phyloP scores from a whole-genome alignment of 2,113 vertebrate species.

The Nesoenas mayeri region DNA sequence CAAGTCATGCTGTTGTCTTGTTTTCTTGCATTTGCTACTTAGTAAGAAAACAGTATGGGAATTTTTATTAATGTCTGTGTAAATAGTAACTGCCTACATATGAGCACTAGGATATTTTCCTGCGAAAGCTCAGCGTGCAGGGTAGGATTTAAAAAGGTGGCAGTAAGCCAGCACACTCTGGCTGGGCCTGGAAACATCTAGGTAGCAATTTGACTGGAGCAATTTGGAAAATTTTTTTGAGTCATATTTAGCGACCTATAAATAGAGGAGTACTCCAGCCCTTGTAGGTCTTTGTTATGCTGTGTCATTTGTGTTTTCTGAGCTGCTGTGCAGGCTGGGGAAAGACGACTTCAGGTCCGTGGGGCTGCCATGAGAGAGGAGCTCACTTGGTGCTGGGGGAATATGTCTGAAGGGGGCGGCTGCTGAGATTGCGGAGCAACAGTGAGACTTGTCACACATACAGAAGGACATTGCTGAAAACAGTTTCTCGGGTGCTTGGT shows the following conservation, averaged over 20 bases:
- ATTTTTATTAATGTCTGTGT: conserved; percentile 17
- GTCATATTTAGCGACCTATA: conserved; percentile 39
- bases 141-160: conserved; percentile 22
- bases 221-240: background rate
- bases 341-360: background rate
- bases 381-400: background rate
- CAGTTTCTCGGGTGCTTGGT: background rate
- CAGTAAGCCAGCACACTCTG: conserved; percentile 1
- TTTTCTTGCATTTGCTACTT: conserved; percentile 13
- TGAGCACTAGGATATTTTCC: background rate
- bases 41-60: background rate
- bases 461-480: background rate
- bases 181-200: conserved; percentile 33
- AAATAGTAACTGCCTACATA: conserved; percentile 16
- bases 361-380: background rate
- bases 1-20: background rate
- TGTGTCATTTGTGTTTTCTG: conserved; percentile 49
- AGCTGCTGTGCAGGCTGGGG: background rate
- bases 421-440: background rate
- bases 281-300: conserved; percentile 34
- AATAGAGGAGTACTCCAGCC: conserved; percentile 45
- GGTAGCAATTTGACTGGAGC: conserved; percentile 52
- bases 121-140: background rate
- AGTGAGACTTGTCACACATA: background rate
- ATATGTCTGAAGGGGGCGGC: background rate